Conservation (phyloP, 2,113 vertebrate genomes). For the Anthoscopus minutus region DNA sequence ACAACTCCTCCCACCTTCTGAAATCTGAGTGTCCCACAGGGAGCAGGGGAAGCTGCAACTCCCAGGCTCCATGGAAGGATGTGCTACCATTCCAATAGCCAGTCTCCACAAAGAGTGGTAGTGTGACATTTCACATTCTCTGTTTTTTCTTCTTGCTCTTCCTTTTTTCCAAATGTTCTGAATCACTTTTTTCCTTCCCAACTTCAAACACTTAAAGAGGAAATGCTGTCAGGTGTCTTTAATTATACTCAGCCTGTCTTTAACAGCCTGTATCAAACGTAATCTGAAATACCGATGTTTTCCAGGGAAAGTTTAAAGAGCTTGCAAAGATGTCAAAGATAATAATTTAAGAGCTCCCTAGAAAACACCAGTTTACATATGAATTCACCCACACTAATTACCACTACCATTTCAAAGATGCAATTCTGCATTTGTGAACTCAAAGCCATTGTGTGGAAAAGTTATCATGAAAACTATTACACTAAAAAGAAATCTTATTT, state of each 20-base stretch:
- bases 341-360: not conserved
- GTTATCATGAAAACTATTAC: not conserved
- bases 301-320: not conserved
- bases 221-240: not conserved
- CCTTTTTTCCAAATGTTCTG: not conserved
- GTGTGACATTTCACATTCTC: not conserved
- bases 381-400: not conserved
- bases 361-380: not conserved
- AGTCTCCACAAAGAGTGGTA: not conserved
- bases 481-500: not conserved
- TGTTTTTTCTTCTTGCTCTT: not conserved
- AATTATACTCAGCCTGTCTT: not conserved
- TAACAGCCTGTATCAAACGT: not conserved
- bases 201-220: not conserved
- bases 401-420: not conserved
- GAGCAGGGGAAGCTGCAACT: not conserved
- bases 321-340: not conserved
- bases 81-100: fast-evolving
- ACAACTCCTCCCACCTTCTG: not conserved
- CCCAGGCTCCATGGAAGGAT: fast-evolving
- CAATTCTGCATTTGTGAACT: not conserved
- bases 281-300: not conserved
- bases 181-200: not conserved
- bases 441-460: not conserved
- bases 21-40: fast-evolving